phyloP scores from a whole-genome alignment of 2,888 invertebrate species.

The Brenthis ino region DNA sequence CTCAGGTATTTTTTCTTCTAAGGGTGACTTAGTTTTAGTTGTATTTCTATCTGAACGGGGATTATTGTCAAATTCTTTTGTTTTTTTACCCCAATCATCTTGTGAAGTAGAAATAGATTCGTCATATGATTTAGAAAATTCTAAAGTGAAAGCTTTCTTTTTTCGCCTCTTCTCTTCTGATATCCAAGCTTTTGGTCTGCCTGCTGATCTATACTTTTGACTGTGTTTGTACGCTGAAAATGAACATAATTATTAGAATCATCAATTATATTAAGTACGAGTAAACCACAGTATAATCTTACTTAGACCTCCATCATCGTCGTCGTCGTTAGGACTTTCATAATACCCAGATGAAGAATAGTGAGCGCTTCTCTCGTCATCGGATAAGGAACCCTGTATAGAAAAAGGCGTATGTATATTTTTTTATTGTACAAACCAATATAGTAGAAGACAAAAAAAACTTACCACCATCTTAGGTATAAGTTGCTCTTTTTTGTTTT shows the following conservation, averaged over 20 bases:
- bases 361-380: slow-evolving; percentile 86
- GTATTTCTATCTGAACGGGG: slow-evolving; percentile 62
- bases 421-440: not conserved
- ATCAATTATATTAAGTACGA: slow-evolving; percentile 1
- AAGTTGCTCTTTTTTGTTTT: slow-evolving; percentile 59
- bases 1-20: slow-evolving; percentile 67
- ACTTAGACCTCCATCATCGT: slow-evolving; percentile 81
- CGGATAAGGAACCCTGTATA: slow-evolving; percentile 82
- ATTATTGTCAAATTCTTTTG: slow-evolving; percentile 59
- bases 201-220: slow-evolving; percentile 72
- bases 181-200: slow-evolving; percentile 81
- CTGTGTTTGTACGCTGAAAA: slow-evolving; percentile 77
- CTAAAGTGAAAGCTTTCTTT: slow-evolving; percentile 89
- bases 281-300: slow-evolving; percentile 43
- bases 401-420: not conserved
- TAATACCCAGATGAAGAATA: slow-evolving; percentile 89
- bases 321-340: slow-evolving; percentile 88
- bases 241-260: slow-evolving; percentile 23
- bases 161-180: slow-evolving; percentile 87
- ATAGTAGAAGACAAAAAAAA: not conserved
- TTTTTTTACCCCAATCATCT: slow-evolving; percentile 72
- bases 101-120: slow-evolving; percentile 79
- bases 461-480: slow-evolving; percentile 73
- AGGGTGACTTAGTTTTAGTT: slow-evolving; percentile 65
- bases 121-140: slow-evolving; percentile 85